Percentiles rank a stretch among this genome's conserved stretches.
Evolutionary conservation across 2,797 vertebrate species (phyloP).

Genomic region (Ficedula albicollis): DNA sequence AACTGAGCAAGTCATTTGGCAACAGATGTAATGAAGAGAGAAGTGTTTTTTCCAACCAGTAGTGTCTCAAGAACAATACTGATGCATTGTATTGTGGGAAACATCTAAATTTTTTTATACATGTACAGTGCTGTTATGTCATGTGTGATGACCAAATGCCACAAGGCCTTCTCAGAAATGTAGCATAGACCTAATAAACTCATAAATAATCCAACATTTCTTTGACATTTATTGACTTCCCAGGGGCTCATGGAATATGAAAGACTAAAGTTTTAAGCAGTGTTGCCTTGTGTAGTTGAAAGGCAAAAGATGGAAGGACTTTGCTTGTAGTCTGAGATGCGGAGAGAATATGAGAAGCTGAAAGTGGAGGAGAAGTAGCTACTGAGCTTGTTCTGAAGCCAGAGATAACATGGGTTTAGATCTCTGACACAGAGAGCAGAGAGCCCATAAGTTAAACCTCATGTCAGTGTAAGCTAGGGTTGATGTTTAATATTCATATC

Average conservation of each 20-base stretch:
- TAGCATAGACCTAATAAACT: constrained; percentile 29
- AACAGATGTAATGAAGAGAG: background rate
- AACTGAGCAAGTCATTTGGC: background rate
- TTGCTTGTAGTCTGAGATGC: background rate
- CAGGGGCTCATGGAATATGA: constrained; percentile 23
- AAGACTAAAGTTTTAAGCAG: constrained; percentile 64
- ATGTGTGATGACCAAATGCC: constrained; percentile 39
- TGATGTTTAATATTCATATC: background rate
- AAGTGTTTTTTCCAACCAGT: background rate
- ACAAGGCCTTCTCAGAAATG: constrained; percentile 48
- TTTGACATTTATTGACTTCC: constrained; percentile 67
- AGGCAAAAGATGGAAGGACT: background rate
- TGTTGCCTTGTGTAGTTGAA: background rate
- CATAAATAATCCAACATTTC: constrained; percentile 60
- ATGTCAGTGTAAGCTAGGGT: background rate
- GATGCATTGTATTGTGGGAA: background rate
- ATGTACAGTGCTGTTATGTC: background rate
- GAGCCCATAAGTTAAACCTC: background rate
- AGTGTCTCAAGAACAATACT: background rate
- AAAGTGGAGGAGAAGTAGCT: background rate
- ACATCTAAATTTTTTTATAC: background rate
- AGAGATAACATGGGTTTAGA: background rate
- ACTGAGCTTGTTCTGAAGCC: background rate
- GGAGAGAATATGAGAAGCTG: background rate
- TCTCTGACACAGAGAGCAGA: background rate